Evolutionary conservation across 2,888 invertebrate genomes (phyloP).

Genomic region (Cheilosia vulpina): DNA sequence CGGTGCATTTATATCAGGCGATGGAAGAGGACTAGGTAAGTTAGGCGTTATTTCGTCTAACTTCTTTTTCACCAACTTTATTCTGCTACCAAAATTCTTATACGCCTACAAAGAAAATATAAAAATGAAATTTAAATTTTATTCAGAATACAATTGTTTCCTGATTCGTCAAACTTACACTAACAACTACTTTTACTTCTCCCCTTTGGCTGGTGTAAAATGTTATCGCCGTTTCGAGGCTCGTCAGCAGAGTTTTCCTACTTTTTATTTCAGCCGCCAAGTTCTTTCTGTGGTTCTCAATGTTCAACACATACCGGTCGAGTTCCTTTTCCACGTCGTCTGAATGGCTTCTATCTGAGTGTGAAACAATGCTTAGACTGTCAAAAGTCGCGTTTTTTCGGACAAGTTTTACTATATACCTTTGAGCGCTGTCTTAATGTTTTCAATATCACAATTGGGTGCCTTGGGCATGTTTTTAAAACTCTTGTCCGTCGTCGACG

Average conservation of each 20-base stretch:
- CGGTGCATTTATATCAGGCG: slow-evolving; percentile 87
- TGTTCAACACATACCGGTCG: slow-evolving; percentile 90
- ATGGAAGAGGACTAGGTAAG: slow-evolving; percentile 87
- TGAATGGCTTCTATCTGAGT: slow-evolving; percentile 91
- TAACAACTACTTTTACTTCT: slow-evolving; percentile 97
- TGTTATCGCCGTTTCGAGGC: slow-evolving; percentile 91
- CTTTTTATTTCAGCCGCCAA: slow-evolving; percentile 93
- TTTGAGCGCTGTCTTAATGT: slow-evolving; percentile 91
- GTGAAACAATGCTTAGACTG: background rate
- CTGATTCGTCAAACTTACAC: slow-evolving; percentile 87
- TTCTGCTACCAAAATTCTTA: slow-evolving; percentile 95
- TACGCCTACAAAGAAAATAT: slow-evolving; percentile 89
- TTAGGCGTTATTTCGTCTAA: slow-evolving; percentile 91
- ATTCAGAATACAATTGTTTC: background rate
- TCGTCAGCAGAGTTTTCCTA: slow-evolving; percentile 89
- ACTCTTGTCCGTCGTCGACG: slow-evolving; percentile 89
- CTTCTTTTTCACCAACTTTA: slow-evolving; percentile 93
- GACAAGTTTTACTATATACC: slow-evolving; percentile 83
- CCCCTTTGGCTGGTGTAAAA: slow-evolving; percentile 95
- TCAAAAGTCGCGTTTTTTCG: slow-evolving; percentile 52
- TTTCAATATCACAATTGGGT: slow-evolving; percentile 90
- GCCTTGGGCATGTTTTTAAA: slow-evolving; percentile 84
- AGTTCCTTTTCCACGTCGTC: slow-evolving; percentile 95
- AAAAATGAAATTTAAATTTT: slow-evolving; percentile 7
- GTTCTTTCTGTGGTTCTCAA: slow-evolving; percentile 92